phyloP scores from a whole-genome alignment of 2,797 vertebrate species.

The Sebastes hubbsi region DNA sequence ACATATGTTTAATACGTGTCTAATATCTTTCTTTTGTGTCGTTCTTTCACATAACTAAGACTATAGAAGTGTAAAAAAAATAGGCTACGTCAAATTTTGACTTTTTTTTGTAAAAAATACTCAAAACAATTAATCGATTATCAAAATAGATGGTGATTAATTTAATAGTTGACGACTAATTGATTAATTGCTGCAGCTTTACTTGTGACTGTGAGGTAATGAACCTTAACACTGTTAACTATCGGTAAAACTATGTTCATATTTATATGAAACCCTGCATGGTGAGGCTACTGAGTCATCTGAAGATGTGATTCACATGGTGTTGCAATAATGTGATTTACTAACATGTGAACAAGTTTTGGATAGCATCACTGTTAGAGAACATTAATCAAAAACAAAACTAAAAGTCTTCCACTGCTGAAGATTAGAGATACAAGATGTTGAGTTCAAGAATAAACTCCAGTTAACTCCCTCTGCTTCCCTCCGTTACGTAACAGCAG shows the following conservation, averaged over 20 bases:
- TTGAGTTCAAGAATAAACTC: not conserved
- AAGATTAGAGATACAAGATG: not conserved
- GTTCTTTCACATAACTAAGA: too few relatives aligned
- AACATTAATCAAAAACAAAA: not conserved
- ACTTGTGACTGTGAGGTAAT: not conserved
- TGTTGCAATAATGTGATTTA: not conserved
- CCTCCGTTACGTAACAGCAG: constrained; percentile 62
- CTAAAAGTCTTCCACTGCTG: not conserved
- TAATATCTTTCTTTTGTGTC: too few relatives aligned
- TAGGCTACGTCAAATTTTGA: too few relatives aligned
- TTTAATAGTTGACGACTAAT: too few relatives aligned
- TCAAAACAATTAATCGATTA: too few relatives aligned
- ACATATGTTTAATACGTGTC: too few relatives aligned
- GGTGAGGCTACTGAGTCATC: not conserved
- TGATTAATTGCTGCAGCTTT: too few relatives aligned
- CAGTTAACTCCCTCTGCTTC: constrained; percentile 4
- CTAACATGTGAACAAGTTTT: not conserved
- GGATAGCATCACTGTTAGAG: not conserved
- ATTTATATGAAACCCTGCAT: not conserved
- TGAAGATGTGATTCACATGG: not conserved
- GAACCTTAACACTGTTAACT: not conserved
- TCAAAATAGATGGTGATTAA: too few relatives aligned
- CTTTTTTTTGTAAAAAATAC: too few relatives aligned
- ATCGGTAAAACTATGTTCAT: not conserved
- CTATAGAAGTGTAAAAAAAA: too few relatives aligned